phyloP scores from a whole-genome alignment of 2,113 vertebrate genomes.

The Sakesphorus luctuosus region DNA sequence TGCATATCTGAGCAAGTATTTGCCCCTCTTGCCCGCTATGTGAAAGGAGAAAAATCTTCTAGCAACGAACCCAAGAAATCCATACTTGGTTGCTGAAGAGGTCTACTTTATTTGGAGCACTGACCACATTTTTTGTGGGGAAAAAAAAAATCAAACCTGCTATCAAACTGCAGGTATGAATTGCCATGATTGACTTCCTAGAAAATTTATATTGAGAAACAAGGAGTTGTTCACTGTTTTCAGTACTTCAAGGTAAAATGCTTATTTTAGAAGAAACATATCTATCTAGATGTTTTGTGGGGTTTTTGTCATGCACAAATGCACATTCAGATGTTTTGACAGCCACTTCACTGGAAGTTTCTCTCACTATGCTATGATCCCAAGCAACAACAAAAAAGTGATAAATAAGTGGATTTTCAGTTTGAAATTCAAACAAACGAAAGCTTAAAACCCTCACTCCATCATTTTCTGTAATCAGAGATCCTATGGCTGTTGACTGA shows the following conservation, averaged over 20 bases:
- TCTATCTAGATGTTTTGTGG: not conserved
- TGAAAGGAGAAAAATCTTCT: not conserved
- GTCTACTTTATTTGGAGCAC: not conserved
- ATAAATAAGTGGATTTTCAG: not conserved
- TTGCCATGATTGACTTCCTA: not conserved
- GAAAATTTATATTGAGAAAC: not conserved
- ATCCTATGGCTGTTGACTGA: not conserved
- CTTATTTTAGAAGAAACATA: not conserved
- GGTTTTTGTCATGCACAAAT: not conserved
- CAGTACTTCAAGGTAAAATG: not conserved
- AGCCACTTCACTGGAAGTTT: not conserved
- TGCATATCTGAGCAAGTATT: not conserved
- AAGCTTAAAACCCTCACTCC: not conserved
- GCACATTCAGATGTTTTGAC: not conserved
- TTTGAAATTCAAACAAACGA: not conserved
- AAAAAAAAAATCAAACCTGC: not conserved
- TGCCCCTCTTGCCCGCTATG: accelerated
- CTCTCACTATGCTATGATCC: not conserved
- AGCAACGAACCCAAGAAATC: not conserved
- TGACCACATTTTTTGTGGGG: not conserved
- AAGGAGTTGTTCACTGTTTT: not conserved
- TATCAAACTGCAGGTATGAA: not conserved
- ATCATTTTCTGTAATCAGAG: not conserved
- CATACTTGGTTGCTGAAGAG: not conserved
- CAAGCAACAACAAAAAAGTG: not conserved